Percentiles rank a stretch among this genome's conserved stretches.
Conservation (phyloP, 2,888 invertebrate genomes). For the Xestobium rufovillosum region DNA sequence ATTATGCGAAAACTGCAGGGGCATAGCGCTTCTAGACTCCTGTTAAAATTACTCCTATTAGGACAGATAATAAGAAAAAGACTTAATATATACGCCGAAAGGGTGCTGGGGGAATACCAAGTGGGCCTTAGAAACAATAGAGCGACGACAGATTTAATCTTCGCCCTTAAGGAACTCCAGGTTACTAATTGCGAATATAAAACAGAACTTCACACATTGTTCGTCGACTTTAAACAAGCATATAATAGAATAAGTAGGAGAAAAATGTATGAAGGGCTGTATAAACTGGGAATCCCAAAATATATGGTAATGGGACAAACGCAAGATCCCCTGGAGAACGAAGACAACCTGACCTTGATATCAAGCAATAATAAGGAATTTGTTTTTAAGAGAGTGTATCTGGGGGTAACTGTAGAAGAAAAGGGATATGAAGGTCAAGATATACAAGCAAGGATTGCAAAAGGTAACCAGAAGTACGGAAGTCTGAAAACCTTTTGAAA, state of each 20-base stretch:
- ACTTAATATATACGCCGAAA: not conserved
- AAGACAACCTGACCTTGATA: conserved; percentile 4
- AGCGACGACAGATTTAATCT: conserved; percentile 6
- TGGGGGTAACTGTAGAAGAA: too few species aligned
- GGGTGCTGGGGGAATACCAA: conserved; percentile 7
- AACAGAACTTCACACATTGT: not conserved
- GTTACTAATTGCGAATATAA: not conserved
- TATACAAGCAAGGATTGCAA: too few species aligned
- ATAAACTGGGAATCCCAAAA: too few species aligned
- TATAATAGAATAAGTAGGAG: not conserved
- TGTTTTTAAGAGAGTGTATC: too few species aligned
- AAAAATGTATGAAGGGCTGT: not conserved
- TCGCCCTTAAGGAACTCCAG: conserved; percentile 6
- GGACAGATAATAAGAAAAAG: not conserved
- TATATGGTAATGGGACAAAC: too few species aligned
- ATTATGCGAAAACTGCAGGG: not conserved
- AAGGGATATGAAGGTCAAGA: too few species aligned
- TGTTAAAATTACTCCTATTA: not conserved
- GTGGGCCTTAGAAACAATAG: conserved; percentile 3
- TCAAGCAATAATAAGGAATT: too few species aligned
- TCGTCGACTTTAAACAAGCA: conserved; percentile 3
- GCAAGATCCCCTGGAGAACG: too few species aligned
- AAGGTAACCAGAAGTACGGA: too few species aligned
- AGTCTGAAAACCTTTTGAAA: too few species aligned
- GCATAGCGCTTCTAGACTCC: not conserved